These are phyloP conservation scores for Spinus olivaceus DNA, from an alignment of 2,797 vertebrate species.

Conservation along the genomic window DNA sequence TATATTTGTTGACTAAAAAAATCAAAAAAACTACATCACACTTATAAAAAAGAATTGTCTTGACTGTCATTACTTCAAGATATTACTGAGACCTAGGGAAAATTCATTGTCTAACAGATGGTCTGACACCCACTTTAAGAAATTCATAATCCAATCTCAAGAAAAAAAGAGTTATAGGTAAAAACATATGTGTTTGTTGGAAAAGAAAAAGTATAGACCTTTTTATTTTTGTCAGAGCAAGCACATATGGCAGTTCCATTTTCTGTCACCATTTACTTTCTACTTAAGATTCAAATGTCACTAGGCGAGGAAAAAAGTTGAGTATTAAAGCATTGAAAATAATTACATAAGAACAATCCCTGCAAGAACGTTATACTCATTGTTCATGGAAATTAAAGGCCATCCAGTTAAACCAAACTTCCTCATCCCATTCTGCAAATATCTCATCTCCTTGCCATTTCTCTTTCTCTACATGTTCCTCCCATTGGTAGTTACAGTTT, in stretches of 20 bases:
- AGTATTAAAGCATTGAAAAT: neutral
- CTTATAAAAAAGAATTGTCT: neutral
- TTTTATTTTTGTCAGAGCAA: conserved; percentile 21
- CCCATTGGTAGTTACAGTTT: conserved; percentile 23
- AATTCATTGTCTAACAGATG: conserved; percentile 48
- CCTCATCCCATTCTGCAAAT: neutral
- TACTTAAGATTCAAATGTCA: conserved; percentile 29
- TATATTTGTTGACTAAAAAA: neutral
- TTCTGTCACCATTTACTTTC: conserved; percentile 14
- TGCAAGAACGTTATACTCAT: neutral
- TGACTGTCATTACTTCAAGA: neutral
- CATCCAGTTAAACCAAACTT: neutral
- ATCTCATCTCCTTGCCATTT: neutral
- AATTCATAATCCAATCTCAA: neutral
- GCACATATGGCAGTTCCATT: conserved; percentile 27
- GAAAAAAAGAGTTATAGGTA: neutral
- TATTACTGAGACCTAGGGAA: neutral
- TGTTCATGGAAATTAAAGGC: neutral
- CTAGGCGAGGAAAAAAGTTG: neutral
- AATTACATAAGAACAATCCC: neutral
- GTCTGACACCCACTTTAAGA: conserved; percentile 15
- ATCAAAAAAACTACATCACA: neutral
- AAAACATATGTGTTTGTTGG: conserved; percentile 33
- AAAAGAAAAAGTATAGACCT: neutral
- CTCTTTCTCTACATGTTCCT: neutral